phyloP scores from a whole-genome alignment of 2,113 vertebrate genomes.

The Acanthisitta chloris region DNA sequence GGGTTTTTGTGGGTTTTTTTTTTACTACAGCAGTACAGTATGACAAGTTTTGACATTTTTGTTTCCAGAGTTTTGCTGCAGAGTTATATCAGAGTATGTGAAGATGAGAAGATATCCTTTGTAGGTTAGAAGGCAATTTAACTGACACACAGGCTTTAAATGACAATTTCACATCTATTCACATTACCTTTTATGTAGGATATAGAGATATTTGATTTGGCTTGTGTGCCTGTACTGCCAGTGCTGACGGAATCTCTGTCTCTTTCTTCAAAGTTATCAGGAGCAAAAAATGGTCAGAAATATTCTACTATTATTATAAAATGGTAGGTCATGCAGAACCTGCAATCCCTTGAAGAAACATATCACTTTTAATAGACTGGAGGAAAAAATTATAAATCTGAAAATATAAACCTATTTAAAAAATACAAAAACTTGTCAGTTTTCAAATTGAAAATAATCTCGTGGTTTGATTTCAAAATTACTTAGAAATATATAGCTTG shows the following conservation, averaged over 20 bases:
- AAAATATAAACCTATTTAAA: not conserved
- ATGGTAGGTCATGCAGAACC: not conserved
- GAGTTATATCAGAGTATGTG: not conserved
- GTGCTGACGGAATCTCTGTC: not conserved
- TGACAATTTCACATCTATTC: not conserved
- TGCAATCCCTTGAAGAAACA: not conserved
- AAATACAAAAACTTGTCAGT: not conserved
- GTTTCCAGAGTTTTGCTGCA: not conserved
- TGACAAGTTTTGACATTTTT: not conserved
- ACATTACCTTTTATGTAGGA: not conserved
- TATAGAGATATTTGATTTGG: not conserved
- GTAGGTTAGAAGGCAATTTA: not conserved
- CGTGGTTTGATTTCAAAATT: not conserved
- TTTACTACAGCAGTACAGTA: not conserved
- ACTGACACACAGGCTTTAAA: not conserved
- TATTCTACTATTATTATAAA: not conserved
- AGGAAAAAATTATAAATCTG: not conserved
- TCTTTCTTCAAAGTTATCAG: not conserved
- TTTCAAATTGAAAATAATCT: not conserved
- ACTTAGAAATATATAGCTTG: not conserved
- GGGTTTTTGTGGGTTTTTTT: not conserved
- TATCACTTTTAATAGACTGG: not conserved
- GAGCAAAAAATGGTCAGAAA: not conserved
- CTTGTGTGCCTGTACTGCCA: not conserved
- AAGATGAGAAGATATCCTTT: not conserved